Conservation (phyloP, 2,888 invertebrate genomes). For the Harpalus rubripes region DNA sequence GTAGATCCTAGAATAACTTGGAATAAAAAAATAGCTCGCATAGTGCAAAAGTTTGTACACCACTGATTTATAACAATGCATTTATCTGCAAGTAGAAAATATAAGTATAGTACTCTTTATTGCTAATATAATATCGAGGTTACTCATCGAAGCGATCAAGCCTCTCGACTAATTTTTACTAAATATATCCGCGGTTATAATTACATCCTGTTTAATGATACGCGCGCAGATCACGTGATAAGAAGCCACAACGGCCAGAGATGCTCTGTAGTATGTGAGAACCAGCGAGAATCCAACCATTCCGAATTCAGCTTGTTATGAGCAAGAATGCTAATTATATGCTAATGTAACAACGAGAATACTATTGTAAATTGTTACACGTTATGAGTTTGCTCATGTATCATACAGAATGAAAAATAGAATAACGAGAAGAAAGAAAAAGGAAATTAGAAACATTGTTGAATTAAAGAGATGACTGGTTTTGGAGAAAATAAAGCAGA, state of each 20-base stretch:
- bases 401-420: background rate
- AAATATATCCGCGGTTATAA: constrained; percentile 44
- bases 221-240: constrained; percentile 51
- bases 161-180: constrained; percentile 23
- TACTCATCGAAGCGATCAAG: constrained; percentile 4
- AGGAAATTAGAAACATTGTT: no score
- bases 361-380: constrained; percentile 35
- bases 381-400: background rate
- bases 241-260: constrained; percentile 22
- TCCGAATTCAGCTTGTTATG: constrained; percentile 33
- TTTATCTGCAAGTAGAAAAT: no score
- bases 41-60: no score
- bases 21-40: no score
- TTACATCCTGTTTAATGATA: constrained; percentile 62
- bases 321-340: constrained; percentile 42
- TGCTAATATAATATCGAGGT: no score
- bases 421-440: background rate
- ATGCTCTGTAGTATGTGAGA: constrained; percentile 31
- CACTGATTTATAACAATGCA: no score
- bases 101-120: no score
- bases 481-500: no score
- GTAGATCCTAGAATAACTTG: no score
- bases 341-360: constrained; percentile 13
- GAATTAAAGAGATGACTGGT: no score
- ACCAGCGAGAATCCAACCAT: constrained; percentile 5